These are phyloP conservation scores for Pao palembangensis DNA, from an alignment of 2,113 vertebrate species.

Conservation along the genomic window DNA sequence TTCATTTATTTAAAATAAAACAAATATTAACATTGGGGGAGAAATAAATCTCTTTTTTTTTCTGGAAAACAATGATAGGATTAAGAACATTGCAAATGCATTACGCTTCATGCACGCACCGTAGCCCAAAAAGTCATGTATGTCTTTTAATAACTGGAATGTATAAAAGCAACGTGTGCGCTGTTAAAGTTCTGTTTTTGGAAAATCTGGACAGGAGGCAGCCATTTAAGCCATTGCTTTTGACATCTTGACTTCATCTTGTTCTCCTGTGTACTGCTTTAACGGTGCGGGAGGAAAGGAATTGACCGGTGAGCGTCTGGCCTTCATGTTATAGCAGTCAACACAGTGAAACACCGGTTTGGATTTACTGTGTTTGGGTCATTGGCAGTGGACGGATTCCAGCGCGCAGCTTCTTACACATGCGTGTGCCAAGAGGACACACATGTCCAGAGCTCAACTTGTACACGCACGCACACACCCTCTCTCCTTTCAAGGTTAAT, in stretches of 20 bases:
- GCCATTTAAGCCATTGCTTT: slow-evolving; percentile 44
- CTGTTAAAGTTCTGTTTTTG: no score
- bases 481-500: slow-evolving; percentile 31
- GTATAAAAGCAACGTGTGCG: not conserved
- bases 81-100: not conserved
- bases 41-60: no score
- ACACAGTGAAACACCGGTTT: slow-evolving; percentile 71
- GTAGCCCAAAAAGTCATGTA: not conserved
- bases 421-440: slow-evolving; percentile 40
- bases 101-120: not conserved
- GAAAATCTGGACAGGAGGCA: slow-evolving; percentile 6
- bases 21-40: no score
- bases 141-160: not conserved
- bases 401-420: slow-evolving; percentile 38
- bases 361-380: slow-evolving; percentile 67
- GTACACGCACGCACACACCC: not conserved
- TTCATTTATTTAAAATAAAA: no score
- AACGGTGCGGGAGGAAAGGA: slow-evolving; percentile 46
- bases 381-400: slow-evolving; percentile 62
- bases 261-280: slow-evolving; percentile 52
- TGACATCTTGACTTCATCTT: slow-evolving; percentile 55
- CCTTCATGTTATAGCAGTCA: slow-evolving; percentile 55
- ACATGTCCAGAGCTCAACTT: slow-evolving; percentile 14
- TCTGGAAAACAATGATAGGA: not conserved
- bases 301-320: slow-evolving; percentile 54